These are phyloP conservation scores for Thereuonema tuberculata DNA, from an alignment of 1,140 invertebrate species.

Conservation along the genomic window DNA sequence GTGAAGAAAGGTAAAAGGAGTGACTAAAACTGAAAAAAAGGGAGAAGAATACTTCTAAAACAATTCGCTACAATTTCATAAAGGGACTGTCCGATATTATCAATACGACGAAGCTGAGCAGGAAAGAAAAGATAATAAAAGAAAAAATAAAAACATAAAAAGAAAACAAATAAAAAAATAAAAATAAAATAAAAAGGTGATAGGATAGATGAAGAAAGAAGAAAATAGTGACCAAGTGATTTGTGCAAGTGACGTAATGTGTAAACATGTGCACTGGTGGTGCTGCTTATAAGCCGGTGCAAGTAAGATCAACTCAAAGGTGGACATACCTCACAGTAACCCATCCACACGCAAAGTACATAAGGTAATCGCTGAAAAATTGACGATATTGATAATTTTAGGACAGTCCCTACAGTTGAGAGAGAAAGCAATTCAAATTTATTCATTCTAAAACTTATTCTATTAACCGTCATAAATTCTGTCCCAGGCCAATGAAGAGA, in stretches of 20 bases:
- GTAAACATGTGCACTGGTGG: too few species aligned
- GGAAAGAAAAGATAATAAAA: background rate
- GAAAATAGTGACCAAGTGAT: too few species aligned
- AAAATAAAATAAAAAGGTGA: too few species aligned
- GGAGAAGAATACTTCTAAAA: background rate
- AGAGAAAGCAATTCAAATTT: too few species aligned
- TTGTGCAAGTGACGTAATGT: background rate
- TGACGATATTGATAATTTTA: slow-evolving; percentile 1
- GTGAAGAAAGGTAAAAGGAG: too few species aligned
- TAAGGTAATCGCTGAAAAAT: slow-evolving; percentile 47
- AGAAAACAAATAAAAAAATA: background rate
- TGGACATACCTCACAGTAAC: slow-evolving; percentile 53
- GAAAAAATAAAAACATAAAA: background rate
- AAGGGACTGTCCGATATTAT: background rate
- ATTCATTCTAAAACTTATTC: too few species aligned
- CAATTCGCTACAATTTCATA: background rate
- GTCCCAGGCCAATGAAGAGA: too few species aligned
- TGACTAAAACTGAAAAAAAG: too few species aligned
- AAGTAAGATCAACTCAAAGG: background rate
- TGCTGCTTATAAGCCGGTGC: slow-evolving; percentile 7
- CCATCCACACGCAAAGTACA: slow-evolving; percentile 66
- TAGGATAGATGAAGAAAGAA: too few species aligned
- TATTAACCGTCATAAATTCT: too few species aligned
- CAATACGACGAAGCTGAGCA: background rate
- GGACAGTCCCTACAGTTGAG: slow-evolving; percentile 5